phyloP scores from a whole-genome alignment of 2,797 vertebrate genomes.

The Acipenser ruthenus region DNA sequence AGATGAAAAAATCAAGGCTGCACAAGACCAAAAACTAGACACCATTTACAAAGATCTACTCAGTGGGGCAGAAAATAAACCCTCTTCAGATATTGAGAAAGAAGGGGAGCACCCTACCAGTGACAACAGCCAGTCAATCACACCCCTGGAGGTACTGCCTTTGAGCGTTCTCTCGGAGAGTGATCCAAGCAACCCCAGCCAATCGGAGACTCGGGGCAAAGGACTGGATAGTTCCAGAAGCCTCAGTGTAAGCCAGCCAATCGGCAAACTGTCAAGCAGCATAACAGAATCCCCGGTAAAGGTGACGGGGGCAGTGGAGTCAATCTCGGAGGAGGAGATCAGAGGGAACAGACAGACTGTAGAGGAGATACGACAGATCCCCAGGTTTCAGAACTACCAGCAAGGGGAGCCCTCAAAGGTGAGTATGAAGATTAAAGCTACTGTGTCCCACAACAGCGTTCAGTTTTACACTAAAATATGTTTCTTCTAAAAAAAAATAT shows the following conservation, averaged over 20 bases:
- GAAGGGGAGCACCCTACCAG: slow-evolving; percentile 3
- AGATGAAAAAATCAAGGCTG: no score
- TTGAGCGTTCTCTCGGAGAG: slow-evolving; percentile 4
- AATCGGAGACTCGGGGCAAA: slow-evolving; percentile 26
- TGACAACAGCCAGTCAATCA: not conserved
- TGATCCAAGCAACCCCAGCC: not conserved
- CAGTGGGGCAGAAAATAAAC: slow-evolving; percentile 13
- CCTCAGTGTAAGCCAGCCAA: slow-evolving; percentile 51
- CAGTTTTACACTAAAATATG: no score
- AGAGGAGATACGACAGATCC: slow-evolving; percentile 68
- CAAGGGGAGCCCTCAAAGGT: slow-evolving; percentile 77
- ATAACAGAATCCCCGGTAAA: slow-evolving; percentile 33
- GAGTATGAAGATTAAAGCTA: not conserved
- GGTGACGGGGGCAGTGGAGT: slow-evolving; percentile 64
- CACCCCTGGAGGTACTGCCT: no score
- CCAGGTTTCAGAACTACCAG: slow-evolving; percentile 74
- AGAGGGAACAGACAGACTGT: slow-evolving; percentile 65
- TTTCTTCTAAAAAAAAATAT: no score
- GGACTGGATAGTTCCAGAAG: slow-evolving; percentile 29
- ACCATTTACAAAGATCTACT: slow-evolving; percentile 73
- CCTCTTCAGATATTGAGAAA: slow-evolving; percentile 4
- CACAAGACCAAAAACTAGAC: slow-evolving; percentile 44
- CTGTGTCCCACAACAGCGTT: no score
- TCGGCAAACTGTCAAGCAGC: slow-evolving; percentile 42
- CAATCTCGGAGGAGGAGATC: slow-evolving; percentile 74